A percentile compares a stretch with the other conserved stretches of the same genome.
Evolutionary conservation across 2,888 invertebrate species (phyloP).

Genomic region (Oxyteleia sp.): DNA sequence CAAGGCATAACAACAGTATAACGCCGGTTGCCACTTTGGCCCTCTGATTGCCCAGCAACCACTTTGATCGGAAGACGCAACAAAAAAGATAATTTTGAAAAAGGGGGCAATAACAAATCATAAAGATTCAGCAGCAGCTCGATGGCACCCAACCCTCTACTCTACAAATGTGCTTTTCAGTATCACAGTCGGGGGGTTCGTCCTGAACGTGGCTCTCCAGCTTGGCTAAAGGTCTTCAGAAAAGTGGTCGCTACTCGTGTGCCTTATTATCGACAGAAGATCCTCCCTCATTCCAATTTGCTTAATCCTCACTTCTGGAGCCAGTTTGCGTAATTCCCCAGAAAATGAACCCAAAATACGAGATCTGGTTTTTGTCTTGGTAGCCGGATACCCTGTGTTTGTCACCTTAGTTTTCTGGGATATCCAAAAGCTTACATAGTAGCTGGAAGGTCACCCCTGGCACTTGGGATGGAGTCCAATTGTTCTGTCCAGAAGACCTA

Average conservation of each 20-base stretch:
- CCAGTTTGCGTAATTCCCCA: slow-evolving; percentile 88
- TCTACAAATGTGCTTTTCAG: slow-evolving; percentile 26
- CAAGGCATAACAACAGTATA: slow-evolving; percentile 83
- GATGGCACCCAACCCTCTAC: slow-evolving; percentile 53
- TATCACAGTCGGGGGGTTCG: slow-evolving; percentile 71
- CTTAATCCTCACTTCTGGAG: slow-evolving; percentile 90
- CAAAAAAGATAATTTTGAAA: slow-evolving; percentile 15
- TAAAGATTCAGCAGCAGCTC: slow-evolving; percentile 60
- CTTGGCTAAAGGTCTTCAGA: slow-evolving; percentile 89
- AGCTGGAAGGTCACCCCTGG: background rate
- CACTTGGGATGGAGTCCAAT: too few species aligned
- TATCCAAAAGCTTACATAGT: slow-evolving; percentile 33
- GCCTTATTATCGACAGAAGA: slow-evolving; percentile 92
- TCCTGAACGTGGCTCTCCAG: slow-evolving; percentile 61
- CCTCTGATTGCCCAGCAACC: too few species aligned
- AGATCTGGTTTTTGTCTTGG: background rate
- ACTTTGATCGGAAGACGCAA: too few species aligned
- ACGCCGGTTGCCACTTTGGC: slow-evolving; percentile 8
- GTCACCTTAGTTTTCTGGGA: slow-evolving; percentile 4
- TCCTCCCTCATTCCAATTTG: slow-evolving; percentile 93
- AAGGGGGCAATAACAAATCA: slow-evolving; percentile 1
- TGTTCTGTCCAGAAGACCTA: too few species aligned
- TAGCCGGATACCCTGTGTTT: too few species aligned
- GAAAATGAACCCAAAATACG: slow-evolving; percentile 23
- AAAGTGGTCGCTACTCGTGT: slow-evolving; percentile 93